phyloP scores from a whole-genome alignment of 2,797 vertebrate genomes.

The Melanogrammus aeglefinus region DNA sequence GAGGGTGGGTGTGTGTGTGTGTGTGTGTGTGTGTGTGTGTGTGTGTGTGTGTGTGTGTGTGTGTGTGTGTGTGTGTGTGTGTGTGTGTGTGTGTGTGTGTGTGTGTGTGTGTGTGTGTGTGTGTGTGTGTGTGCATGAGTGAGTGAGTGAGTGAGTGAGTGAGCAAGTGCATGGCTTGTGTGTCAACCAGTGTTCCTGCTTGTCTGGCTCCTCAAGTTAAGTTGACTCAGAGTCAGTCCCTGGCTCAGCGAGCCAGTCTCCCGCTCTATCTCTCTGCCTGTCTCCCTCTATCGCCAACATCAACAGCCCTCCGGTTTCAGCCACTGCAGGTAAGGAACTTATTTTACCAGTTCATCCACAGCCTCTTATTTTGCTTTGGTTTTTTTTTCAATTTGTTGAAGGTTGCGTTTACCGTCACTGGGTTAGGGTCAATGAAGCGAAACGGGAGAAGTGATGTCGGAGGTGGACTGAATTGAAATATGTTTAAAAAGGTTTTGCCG shows the following conservation, averaged over 20 bases:
- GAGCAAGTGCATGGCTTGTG: conserved; percentile 72
- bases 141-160: conserved; percentile 69
- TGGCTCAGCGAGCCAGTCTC: conserved; percentile 57
- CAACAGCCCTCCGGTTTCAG: conserved; percentile 7
- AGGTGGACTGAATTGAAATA: neutral
- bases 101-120: conserved; percentile 50
- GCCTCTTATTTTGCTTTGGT: neutral
- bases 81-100: conserved; percentile 37
- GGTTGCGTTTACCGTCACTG: neutral
- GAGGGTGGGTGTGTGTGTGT: neutral
- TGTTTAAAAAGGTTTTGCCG: neutral
- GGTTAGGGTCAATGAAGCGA: neutral
- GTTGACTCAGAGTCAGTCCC: conserved; percentile 65
- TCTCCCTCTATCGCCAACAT: neutral
- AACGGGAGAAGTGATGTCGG: neutral
- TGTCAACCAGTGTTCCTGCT: conserved; percentile 65
- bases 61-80: conserved; percentile 24
- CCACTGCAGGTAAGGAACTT: conserved; percentile 17
- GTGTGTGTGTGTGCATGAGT: conserved; percentile 70
- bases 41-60: neutral
- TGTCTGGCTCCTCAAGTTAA: conserved; percentile 65
- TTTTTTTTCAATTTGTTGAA: neutral
- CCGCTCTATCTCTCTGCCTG: conserved; percentile 19
- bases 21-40: neutral
- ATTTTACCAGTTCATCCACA: conserved; percentile 7